These are phyloP conservation scores for Gopherus evgoodei DNA, from an alignment of 2,113 vertebrate species.

Conservation along the genomic window DNA sequence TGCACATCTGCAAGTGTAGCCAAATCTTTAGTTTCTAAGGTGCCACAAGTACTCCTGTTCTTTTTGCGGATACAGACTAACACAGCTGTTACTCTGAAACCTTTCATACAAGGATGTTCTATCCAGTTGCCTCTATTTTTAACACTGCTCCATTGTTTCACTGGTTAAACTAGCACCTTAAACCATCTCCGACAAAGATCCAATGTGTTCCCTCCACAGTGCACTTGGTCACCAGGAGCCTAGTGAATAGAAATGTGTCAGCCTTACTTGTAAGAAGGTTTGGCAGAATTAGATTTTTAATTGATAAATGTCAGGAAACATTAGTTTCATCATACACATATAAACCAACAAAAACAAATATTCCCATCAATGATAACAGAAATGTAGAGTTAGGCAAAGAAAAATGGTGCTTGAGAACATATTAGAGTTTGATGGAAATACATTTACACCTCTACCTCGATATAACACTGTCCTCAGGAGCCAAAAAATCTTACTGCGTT, in stretches of 20 bases:
- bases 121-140: too few species aligned
- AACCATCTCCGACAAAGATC: not conserved
- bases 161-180: not conserved
- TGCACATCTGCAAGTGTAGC: too few species aligned
- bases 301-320: not conserved
- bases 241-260: not conserved
- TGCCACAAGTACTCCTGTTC: too few species aligned
- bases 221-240: not conserved
- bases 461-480: too few species aligned
- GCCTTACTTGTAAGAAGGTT: not conserved
- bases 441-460: not conserved
- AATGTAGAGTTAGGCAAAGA: not conserved
- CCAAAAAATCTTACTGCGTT: too few species aligned
- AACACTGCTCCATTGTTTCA: too few species aligned
- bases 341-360: not conserved
- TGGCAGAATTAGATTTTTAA: too few species aligned
- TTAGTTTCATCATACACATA: not conserved
- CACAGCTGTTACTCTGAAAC: too few species aligned
- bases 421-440: not conserved
- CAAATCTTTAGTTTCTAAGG: too few species aligned
- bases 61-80: too few species aligned
- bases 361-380: not conserved
- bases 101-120: too few species aligned
- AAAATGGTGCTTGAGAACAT: not conserved
- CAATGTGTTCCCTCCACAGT: not conserved